Percentiles rank a stretch among this genome's conserved stretches.
Conservation (phyloP, 2,113 vertebrate species). For the Corythoichthys haematopterus region DNA sequence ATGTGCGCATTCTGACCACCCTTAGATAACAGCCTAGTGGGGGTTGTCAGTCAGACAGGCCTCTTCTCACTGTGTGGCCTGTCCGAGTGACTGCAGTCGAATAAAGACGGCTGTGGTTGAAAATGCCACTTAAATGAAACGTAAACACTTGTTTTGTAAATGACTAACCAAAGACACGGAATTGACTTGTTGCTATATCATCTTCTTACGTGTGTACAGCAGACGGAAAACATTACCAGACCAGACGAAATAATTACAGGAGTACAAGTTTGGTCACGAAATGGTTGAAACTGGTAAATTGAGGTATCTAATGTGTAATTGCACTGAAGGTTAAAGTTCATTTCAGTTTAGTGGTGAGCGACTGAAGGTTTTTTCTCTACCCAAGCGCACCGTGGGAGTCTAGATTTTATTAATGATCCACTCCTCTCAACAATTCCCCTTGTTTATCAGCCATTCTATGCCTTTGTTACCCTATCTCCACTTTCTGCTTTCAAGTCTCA, state of each 20-base stretch:
- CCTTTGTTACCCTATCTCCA: slow-evolving; percentile 43
- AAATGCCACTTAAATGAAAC: slow-evolving; percentile 36
- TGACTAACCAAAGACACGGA: not conserved
- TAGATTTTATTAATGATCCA: slow-evolving; percentile 59
- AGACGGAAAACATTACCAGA: not conserved
- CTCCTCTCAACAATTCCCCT: slow-evolving; percentile 24
- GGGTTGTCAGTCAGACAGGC: slow-evolving; percentile 33
- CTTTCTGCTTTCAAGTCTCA: slow-evolving; percentile 46
- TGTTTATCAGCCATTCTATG: slow-evolving; percentile 45
- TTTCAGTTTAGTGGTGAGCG: not conserved
- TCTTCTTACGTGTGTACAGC: not conserved
- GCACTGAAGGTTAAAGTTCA: not conserved
- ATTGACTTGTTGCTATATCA: not conserved
- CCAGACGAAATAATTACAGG: not conserved
- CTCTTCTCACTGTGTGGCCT: slow-evolving; percentile 51
- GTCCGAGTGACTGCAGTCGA: slow-evolving; percentile 19
- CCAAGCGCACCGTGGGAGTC: not conserved
- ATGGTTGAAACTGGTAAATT: not conserved
- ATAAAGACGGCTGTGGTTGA: slow-evolving; percentile 14
- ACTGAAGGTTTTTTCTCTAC: not conserved
- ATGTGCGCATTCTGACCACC: no score
- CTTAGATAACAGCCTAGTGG: no score
- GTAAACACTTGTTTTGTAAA: slow-evolving; percentile 19
- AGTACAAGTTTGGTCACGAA: no score
- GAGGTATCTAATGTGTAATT: not conserved